A percentile compares a stretch with the other conserved stretches of the same genome.
Conservation (phyloP, 2,113 vertebrate genomes). For the Patagioenas fasciata region DNA sequence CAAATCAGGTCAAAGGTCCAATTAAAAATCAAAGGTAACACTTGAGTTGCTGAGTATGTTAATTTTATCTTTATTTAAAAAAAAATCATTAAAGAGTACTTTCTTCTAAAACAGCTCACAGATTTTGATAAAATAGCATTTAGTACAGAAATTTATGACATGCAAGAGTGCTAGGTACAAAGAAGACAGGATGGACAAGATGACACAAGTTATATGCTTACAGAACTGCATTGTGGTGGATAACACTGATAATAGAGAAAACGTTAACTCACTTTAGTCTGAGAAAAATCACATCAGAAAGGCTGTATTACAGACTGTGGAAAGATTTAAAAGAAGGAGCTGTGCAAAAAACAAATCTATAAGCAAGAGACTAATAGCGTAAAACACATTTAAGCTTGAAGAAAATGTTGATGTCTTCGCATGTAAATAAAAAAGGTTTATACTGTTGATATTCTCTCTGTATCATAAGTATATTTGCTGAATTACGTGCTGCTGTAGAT, state of each 20-base stretch:
- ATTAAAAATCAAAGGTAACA: neutral
- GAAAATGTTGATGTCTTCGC: neutral
- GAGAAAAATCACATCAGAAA: neutral
- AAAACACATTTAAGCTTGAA: neutral
- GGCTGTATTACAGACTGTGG: neutral
- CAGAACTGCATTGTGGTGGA: neutral
- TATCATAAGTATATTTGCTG: constrained; percentile 9
- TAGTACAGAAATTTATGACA: neutral
- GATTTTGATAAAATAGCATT: neutral
- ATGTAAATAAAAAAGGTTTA: neutral
- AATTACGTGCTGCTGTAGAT: neutral
- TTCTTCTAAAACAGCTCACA: neutral
- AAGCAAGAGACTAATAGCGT: neutral
- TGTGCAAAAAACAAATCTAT: neutral
- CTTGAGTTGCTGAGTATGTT: neutral
- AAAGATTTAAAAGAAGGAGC: neutral
- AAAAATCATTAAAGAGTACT: neutral
- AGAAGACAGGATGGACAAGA: neutral
- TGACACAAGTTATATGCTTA: neutral
- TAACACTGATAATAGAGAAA: neutral
- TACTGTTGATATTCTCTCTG: neutral
- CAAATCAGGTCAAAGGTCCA: neutral
- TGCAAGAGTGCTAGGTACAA: neutral
- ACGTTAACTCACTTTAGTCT: neutral
- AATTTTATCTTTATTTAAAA: neutral